Percentiles rank a stretch among this genome's conserved stretches.
Conservation (phyloP, 2,113 vertebrate species). For the Choloepus hoffmanni region DNA sequence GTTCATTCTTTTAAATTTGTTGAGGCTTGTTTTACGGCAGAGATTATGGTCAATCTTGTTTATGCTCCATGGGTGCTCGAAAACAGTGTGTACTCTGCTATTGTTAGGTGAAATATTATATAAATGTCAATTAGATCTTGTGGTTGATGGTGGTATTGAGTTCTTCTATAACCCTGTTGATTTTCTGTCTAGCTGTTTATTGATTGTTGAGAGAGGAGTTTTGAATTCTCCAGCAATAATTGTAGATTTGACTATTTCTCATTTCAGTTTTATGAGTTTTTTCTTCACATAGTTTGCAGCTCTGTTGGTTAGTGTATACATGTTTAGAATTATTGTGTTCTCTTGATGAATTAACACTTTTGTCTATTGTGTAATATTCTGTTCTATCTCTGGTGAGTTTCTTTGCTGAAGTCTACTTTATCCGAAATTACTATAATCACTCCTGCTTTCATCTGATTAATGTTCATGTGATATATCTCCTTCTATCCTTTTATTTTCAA, state of each 20-base stretch:
- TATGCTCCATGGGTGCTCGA: neutral
- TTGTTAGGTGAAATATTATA: neutral
- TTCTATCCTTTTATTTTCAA: neutral
- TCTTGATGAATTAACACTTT: neutral
- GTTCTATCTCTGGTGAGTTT: neutral
- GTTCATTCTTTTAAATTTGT: neutral
- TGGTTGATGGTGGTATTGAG: neutral
- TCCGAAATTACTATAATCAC: neutral
- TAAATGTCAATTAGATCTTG: neutral
- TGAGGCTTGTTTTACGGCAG: neutral
- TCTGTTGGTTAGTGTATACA: neutral
- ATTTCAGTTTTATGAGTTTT: neutral
- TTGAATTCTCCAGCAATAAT: neutral
- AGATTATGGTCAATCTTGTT: neutral
- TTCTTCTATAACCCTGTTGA: neutral
- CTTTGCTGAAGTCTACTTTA: neutral
- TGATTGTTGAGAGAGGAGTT: neutral
- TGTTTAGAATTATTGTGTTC: neutral
- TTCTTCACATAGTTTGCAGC: neutral
- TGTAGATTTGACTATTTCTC: neutral
- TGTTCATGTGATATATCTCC: neutral
- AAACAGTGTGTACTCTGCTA: neutral
- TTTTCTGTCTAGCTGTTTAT: neutral
- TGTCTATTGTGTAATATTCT: neutral
- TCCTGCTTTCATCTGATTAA: neutral